Percentiles rank a stretch among this genome's conserved stretches.
Evolutionary conservation across 2,113 vertebrate species (phyloP).

Genomic region (Silurus glanis): DNA sequence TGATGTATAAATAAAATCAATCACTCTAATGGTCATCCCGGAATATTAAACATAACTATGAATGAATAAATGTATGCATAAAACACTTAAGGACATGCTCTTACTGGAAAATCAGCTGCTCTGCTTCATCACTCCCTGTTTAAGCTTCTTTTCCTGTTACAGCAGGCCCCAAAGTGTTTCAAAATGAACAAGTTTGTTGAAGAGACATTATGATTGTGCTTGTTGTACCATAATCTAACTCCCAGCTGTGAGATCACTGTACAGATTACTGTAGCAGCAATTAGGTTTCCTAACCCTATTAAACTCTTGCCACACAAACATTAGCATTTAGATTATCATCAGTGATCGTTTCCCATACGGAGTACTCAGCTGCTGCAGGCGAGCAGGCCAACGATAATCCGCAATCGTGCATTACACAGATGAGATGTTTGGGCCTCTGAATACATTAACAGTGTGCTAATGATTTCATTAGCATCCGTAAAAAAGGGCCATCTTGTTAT

Average conservation of each 20-base stretch:
- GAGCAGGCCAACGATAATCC: constrained; percentile 33
- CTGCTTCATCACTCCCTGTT: neutral
- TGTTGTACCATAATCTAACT: neutral
- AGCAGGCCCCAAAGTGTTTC: neutral
- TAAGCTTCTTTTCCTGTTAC: neutral
- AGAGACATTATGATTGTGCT: neutral
- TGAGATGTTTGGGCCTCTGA: constrained; percentile 50
- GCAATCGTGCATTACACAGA: constrained; percentile 26
- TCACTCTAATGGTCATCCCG: neutral
- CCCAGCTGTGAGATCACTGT: neutral
- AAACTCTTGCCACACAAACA: constrained; percentile 36
- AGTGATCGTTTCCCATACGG: constrained; percentile 32
- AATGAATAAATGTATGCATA: neutral
- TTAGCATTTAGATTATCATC: constrained; percentile 37
- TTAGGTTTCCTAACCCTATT: constrained; percentile 14
- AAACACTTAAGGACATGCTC: neutral
- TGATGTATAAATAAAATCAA: neutral
- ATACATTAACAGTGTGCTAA: constrained; percentile 53
- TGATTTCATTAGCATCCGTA: constrained; percentile 55
- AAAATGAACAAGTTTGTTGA: neutral
- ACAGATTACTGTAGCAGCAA: constrained; percentile 1
- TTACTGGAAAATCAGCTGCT: neutral
- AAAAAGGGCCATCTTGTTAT: constrained; percentile 53
- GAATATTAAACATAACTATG: neutral
- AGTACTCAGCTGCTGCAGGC: constrained; percentile 25